Evolutionary conservation across 2,113 vertebrate genomes (phyloP).

Genomic region (Vulpes ferrilata): DNA sequence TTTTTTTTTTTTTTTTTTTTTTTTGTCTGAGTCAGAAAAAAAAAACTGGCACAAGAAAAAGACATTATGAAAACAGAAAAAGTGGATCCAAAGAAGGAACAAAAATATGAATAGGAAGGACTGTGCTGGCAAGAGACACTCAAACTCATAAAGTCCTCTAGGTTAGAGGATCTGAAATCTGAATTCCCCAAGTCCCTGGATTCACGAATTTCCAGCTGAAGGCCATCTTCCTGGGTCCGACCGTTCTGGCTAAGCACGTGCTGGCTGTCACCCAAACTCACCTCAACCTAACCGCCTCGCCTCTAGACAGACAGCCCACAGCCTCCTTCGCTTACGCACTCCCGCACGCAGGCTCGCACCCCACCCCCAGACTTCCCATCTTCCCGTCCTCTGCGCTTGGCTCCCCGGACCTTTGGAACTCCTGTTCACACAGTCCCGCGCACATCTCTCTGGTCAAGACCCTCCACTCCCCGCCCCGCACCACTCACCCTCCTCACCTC

Average conservation of each 20-base stretch:
- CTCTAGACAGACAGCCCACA: no score
- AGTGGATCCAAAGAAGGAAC: not conserved
- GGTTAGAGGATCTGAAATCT: not conserved
- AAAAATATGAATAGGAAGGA: not conserved
- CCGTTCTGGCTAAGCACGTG: rapidly evolving
- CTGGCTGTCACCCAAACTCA: not conserved
- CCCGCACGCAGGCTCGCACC: not conserved
- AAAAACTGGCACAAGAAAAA: not conserved
- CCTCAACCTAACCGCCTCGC: no score
- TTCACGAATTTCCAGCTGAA: not conserved
- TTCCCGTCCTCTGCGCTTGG: not conserved
- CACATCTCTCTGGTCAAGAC: not conserved
- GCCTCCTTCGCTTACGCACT: not conserved
- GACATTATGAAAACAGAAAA: not conserved
- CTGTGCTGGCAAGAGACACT: not conserved
- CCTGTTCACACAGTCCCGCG: rapidly evolving
- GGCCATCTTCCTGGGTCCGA: not conserved
- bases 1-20: not conserved
- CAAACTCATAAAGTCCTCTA: not conserved
- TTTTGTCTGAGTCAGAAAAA: not conserved
- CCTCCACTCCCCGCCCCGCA: not conserved
- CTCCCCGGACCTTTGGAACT: not conserved
- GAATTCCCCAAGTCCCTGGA: not conserved
- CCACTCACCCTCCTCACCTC: no score
- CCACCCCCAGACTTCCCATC: not conserved